Conservation (phyloP, 2,113 vertebrate genomes). For the Antigone vipio region DNA sequence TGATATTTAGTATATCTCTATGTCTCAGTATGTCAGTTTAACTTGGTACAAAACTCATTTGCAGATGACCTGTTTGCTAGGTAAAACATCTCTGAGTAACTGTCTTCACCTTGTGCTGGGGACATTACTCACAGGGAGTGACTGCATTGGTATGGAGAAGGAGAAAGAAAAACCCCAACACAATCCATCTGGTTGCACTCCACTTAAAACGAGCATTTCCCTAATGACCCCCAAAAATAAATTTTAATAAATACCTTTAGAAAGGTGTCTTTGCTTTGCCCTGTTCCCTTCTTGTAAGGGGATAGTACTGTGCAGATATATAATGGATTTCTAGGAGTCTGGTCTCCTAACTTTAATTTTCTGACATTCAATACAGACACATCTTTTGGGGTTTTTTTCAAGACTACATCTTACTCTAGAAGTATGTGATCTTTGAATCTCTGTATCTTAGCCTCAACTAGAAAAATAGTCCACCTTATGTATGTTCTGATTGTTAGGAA, state of each 20-base stretch:
- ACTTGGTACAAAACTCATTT: not conserved
- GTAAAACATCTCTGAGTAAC: not conserved
- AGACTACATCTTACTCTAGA: not conserved
- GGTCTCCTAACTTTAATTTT: not conserved
- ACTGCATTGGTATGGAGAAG: not conserved
- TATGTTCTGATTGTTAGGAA: constrained; percentile 7
- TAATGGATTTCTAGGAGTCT: not conserved
- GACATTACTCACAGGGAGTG: not conserved
- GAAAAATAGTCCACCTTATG: constrained; percentile 13
- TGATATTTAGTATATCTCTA: not conserved
- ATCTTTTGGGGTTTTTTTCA: not conserved
- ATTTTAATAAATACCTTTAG: constrained; percentile 1
- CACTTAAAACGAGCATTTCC: not conserved
- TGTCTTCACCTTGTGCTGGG: not conserved
- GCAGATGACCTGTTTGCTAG: not conserved
- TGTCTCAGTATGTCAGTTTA: not conserved
- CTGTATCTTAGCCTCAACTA: not conserved
- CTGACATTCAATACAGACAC: not conserved
- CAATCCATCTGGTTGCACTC: not conserved
- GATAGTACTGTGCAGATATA: not conserved
- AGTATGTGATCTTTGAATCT: not conserved
- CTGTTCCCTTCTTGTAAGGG: not conserved
- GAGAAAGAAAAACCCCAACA: not conserved
- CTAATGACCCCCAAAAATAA: not conserved
- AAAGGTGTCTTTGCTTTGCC: not conserved